Evolutionary conservation across 2,797 vertebrate genomes (phyloP), one percentile per base, ranked within the genome.

Genomic region (Rhinatrema bivittatum): DNA sequence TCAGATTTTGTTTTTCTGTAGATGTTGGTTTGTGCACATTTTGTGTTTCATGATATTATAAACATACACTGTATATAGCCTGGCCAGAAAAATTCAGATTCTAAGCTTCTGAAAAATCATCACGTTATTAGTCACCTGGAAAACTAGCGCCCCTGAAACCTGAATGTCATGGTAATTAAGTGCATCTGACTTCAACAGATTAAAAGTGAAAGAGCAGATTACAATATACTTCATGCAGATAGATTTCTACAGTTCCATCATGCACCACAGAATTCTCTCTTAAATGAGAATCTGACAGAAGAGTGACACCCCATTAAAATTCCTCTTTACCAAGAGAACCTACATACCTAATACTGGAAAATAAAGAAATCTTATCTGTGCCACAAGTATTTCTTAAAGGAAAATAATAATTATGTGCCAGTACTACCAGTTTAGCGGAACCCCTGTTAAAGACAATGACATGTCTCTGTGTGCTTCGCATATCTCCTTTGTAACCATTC

Each of bases 71-170:
- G n/a, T n/a, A n/a, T n/a, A n/a, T n/a, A n/a, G n/a, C n/a, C n/a
- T n/a, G n/a, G n/a, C n/a, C n/a, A 62, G 31, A 53, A 56, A 67
- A 64, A 68, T 46, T 65, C 54, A 50, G 46, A 45, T 56, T 65
- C 40, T 17, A 72, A 35, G 4, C 19, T 57, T 67, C 45, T 32
- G 50, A 59, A 63, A 65, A 4, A n/a, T 9, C 32, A 32, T 4
- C 9, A 16, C 36, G 40, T n/a, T 43, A 65, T 65, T 60, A 74
- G 60, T 69, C 43, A 66, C 5, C 20, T 39, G 31, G 28, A 62
- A 71, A 62, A 61, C 18, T n/a, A 22, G 20, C 21, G 54, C 28
- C 51, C 48, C 57, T 63, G 45, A 7, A 50, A 17, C 33, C 33
- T 0, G 6, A 62, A 32, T 45, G 49, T 9, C 25, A 51, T 20